These are phyloP conservation scores for Lordiphosa clarofinis DNA, from an alignment of 1,140 invertebrate genomes.

Conservation along the genomic window DNA sequence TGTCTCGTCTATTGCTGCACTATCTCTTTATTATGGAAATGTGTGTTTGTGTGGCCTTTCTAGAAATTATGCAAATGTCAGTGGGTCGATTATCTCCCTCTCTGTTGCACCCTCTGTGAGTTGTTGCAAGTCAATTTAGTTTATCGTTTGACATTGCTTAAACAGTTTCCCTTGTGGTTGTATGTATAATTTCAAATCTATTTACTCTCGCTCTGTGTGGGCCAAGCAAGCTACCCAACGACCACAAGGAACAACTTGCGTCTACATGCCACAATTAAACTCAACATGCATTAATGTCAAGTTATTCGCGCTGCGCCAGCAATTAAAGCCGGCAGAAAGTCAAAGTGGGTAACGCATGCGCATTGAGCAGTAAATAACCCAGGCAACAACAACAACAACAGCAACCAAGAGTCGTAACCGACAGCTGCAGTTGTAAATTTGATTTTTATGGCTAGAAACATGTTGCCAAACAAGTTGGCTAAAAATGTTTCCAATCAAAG, in stretches of 20 bases:
- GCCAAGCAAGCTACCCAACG: conserved; percentile 15
- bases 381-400: background rate
- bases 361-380: conserved; percentile 60
- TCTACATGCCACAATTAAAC: conserved; percentile 72
- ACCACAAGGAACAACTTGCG: conserved; percentile 62
- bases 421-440: conserved; percentile 74
- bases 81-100: conserved; percentile 46
- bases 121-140: conserved; percentile 59
- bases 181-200: background rate
- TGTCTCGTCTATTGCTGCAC: conserved; percentile 37
- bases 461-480: conserved; percentile 53
- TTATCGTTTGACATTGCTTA: conserved; percentile 57
- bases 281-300: conserved; percentile 76
- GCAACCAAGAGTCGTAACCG: conserved; percentile 34
- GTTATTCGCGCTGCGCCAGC: conserved; percentile 67
- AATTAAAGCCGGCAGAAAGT: conserved; percentile 46
- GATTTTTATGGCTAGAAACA: conserved; percentile 70
- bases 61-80: conserved; percentile 67
- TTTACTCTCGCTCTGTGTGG: conserved; percentile 40
- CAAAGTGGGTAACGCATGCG: conserved; percentile 31
- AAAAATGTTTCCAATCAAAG: conserved; percentile 36
- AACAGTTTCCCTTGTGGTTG: conserved; percentile 44
- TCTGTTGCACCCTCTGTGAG: conserved; percentile 26
- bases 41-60: conserved; percentile 36
- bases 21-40: conserved; percentile 52